Conservation (phyloP, 2,113 vertebrate species). For the Megaleporinus macrocephalus region DNA sequence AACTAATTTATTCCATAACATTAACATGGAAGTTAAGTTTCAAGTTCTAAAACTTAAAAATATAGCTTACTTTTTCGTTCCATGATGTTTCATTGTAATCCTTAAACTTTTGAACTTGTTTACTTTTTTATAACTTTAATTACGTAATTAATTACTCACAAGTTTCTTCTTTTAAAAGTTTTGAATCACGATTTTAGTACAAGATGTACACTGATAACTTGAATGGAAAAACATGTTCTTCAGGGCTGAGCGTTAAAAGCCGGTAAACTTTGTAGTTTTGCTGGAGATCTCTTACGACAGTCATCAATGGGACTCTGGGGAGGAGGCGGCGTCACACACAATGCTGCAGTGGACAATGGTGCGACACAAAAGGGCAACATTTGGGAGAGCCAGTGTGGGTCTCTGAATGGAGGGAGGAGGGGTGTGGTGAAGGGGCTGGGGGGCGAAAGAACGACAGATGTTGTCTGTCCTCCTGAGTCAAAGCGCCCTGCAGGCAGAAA, state of each 20-base stretch:
- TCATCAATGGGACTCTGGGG: constrained; percentile 78
- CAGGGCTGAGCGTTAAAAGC: constrained; percentile 6
- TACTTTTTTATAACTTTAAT: too few relatives aligned
- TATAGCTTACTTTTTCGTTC: too few relatives aligned
- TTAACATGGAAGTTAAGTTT: neutral
- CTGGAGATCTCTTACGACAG: constrained; percentile 46
- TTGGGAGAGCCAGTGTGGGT: constrained; percentile 88
- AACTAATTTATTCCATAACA: neutral
- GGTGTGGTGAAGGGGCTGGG: constrained; percentile 44
- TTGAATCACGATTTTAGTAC: neutral
- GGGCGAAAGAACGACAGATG: constrained; percentile 90
- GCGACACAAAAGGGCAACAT: constrained; percentile 86
- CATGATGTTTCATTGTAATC: too few relatives aligned
- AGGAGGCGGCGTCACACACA: constrained; percentile 81
- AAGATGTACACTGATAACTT: neutral
- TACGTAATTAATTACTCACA: too few relatives aligned
- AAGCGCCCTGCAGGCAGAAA: constrained; percentile 92
- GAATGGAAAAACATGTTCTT: neutral
- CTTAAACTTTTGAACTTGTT: too few relatives aligned
- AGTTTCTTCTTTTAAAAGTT: neutral
- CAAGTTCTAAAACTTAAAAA: neutral
- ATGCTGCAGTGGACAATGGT: constrained; percentile 87
- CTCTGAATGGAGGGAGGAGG: constrained; percentile 84
- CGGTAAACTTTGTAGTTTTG: constrained; percentile 40
- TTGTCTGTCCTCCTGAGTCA: constrained; percentile 84